Evolutionary conservation across 2,888 invertebrate species (phyloP), one percentile per base, ranked within the genome.

Genomic region (Melanostoma scalare): DNA sequence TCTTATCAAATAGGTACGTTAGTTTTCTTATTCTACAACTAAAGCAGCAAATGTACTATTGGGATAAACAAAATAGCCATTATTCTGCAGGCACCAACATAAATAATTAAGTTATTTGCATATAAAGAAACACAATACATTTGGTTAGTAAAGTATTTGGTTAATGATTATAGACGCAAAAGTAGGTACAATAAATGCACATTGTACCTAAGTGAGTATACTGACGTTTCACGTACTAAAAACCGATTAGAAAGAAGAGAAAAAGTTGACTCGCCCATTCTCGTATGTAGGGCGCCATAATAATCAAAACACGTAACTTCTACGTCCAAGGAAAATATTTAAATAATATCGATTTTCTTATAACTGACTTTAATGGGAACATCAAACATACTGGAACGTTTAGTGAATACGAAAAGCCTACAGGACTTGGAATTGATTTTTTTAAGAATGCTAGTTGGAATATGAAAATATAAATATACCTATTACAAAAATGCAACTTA

Each of bases 401-500:
- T 61, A 2, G 8, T 4, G 2, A 40, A 6, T 31, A 36, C 20
- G 5, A n/a, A 6, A 55, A 69, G 38, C 20, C 10, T 38, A 53
- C 33, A 4, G 30, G 35, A 44, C 40, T 61, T 1, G 6, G 3
- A 74, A 82, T 77, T 73, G 77, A 77, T 77, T 81, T 67, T 42
- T 36, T 65, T 10, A 30, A 6, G 9, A 6, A 40, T 42, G n/a
- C 3, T 36, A n/a, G 33, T 38, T 33, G n/a, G n/a, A n/a, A 60
- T 9, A 56, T 33, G 10, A 35, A 3, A 52, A 31, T 10, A 52
- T 4, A 33, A 8, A 36, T 20, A 40, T 3, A 30, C 2, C 52
- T 44, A 42, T 20, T 4, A 9, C 3, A 9, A 4, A 30, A 40
- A 8, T 52, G 20, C 20, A 20, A 89, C 93, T 93, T 91, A 96